These are phyloP conservation scores for Aphrocallistes beatrix DNA, from an alignment of 37 sponge, comb jelly and placozoan species.

Conservation along the genomic window DNA sequence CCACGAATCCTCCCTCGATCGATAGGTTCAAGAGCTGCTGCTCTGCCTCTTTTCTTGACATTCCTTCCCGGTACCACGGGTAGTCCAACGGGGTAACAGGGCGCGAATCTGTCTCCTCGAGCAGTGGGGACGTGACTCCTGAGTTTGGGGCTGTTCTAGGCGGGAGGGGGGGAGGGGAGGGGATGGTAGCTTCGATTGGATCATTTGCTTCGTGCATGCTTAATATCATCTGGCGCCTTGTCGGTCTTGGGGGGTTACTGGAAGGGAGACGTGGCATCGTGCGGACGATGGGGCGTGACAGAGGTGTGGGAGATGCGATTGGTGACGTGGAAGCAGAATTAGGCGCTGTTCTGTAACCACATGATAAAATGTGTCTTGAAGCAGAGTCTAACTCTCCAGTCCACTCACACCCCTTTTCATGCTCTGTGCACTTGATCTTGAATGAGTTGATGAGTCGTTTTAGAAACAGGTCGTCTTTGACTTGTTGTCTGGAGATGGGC, in stretches of 20 bases:
- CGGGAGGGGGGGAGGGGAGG: background rate
- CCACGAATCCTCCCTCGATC: background rate
- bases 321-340: background rate
- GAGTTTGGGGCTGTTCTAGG: background rate
- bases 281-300: background rate
- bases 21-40: background rate
- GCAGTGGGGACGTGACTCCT: background rate
- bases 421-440: background rate
- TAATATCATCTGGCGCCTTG: background rate
- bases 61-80: constrained; percentile 5
- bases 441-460: background rate
- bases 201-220: background rate
- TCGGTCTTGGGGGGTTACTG: background rate
- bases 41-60: constrained; percentile 1
- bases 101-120: background rate
- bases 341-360: background rate
- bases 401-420: background rate
- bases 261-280: background rate
- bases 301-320: background rate
- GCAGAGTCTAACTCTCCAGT: background rate
- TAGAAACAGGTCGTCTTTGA: background rate
- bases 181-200: background rate
- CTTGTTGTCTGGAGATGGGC: background rate
- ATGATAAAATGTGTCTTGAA: background rate
- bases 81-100: background rate